phyloP scores from a whole-genome alignment of 2,888 invertebrate species.

The Drosophila lacicola region DNA sequence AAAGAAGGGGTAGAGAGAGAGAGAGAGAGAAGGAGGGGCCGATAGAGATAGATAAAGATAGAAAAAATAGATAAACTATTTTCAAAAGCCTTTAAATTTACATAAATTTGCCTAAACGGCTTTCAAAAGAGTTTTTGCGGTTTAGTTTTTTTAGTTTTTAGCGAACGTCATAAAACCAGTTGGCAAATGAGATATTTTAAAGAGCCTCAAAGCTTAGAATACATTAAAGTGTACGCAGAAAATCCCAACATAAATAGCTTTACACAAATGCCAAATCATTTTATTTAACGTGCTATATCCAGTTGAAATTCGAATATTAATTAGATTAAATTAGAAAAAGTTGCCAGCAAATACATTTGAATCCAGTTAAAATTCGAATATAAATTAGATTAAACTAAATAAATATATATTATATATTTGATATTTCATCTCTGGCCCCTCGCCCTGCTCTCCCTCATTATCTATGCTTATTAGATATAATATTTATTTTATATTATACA shows the following conservation, averaged over 20 bases:
- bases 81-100: background rate
- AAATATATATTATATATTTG: no score
- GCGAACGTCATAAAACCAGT: constrained; percentile 1
- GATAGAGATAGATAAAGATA: no score
- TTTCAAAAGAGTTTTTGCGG: background rate
- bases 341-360: no score
- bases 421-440: no score
- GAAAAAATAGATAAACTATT: no score
- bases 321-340: no score
- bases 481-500: no score
- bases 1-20: background rate
- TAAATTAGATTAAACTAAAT: no score
- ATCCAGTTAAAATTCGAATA: no score
- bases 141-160: background rate
- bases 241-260: background rate
- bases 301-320: no score
- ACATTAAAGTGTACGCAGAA: background rate
- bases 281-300: background rate
- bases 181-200: background rate
- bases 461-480: no score
- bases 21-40: background rate
- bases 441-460: no score
- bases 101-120: constrained; percentile 17
- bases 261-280: background rate
- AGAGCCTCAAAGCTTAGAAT: background rate